Conservation (phyloP, 2,888 invertebrate species). For the Agonum fuliginosum region DNA sequence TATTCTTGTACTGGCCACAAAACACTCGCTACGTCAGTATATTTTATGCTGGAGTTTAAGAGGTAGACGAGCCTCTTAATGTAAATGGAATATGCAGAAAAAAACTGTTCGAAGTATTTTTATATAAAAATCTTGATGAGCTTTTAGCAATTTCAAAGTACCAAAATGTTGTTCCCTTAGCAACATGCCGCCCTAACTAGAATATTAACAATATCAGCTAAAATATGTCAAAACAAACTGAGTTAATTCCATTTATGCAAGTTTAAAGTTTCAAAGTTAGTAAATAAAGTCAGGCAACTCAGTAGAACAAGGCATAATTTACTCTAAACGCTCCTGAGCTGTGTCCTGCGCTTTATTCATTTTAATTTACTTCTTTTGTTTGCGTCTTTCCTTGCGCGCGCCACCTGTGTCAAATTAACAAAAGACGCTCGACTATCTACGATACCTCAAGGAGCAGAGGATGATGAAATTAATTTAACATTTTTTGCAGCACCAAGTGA, state of each 20-base stretch:
- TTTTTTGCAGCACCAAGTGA: slow-evolving; percentile 39
- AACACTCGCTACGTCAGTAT: too few relatives aligned
- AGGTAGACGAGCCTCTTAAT: too few relatives aligned
- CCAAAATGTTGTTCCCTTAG: too few relatives aligned
- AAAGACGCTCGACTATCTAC: slow-evolving; percentile 64
- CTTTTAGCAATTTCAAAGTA: too few relatives aligned
- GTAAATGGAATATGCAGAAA: too few relatives aligned
- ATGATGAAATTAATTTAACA: slow-evolving; percentile 54
- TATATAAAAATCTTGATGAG: too few relatives aligned
- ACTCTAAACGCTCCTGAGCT: slow-evolving; percentile 1
- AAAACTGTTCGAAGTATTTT: too few relatives aligned
- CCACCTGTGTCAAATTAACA: slow-evolving; percentile 72
- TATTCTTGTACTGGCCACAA: too few relatives aligned
- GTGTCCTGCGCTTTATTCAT: slow-evolving; percentile 59
- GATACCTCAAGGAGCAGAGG: slow-evolving; percentile 25
- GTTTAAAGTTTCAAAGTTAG: background rate
- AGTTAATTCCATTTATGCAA: background rate
- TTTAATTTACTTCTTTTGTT: slow-evolving; percentile 64
- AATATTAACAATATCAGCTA: background rate
- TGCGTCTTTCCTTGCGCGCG: slow-evolving; percentile 58
- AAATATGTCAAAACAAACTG: background rate
- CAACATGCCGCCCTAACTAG: too few relatives aligned
- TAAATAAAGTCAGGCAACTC: background rate
- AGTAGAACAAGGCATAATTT: slow-evolving; percentile 18
- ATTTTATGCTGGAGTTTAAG: too few relatives aligned